Conservation (phyloP, 2,888 invertebrate genomes). For the Diloba caeruleocephala region DNA sequence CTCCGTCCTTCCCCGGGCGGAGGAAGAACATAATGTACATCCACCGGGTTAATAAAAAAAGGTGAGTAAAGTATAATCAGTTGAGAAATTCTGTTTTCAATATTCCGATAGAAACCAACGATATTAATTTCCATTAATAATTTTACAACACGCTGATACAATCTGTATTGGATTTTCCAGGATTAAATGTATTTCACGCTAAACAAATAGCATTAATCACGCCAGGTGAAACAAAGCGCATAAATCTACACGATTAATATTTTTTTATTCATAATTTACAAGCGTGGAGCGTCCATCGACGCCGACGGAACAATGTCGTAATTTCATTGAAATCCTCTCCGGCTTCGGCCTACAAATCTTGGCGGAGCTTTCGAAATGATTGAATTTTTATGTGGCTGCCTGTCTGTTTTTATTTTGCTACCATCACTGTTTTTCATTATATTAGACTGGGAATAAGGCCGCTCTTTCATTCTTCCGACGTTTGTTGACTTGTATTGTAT, state of each 20-base stretch:
- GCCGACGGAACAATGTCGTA: conserved; percentile 64
- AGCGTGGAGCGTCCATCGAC: conserved; percentile 42
- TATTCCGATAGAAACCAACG: neutral
- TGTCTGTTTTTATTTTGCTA: conserved; percentile 49
- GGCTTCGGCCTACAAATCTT: conserved; percentile 64
- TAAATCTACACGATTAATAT: conserved; percentile 37
- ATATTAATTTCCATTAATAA: conserved; percentile 7
- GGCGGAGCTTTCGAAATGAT: conserved; percentile 69
- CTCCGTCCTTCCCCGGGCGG: too few relatives aligned
- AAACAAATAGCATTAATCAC: conserved; percentile 38
- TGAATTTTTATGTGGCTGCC: conserved; percentile 66
- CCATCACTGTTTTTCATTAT: conserved; percentile 44
- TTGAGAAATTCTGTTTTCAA: too few relatives aligned
- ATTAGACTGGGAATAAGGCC: conserved; percentile 34
- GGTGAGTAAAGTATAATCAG: too few relatives aligned
- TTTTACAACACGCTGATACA: neutral
- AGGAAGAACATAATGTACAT: too few relatives aligned
- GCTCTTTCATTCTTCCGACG: conserved; percentile 25
- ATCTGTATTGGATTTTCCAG: conserved; percentile 7
- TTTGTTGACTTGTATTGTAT: conserved; percentile 7
- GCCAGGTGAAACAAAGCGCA: conserved; percentile 22
- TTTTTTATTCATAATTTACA: conserved; percentile 46
- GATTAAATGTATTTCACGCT: conserved; percentile 18
- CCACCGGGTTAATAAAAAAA: too few relatives aligned
- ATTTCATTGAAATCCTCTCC: conserved; percentile 63